Evolutionary conservation across 1,140 invertebrate genomes (phyloP).

Genomic region (Lycorma delicatula): DNA sequence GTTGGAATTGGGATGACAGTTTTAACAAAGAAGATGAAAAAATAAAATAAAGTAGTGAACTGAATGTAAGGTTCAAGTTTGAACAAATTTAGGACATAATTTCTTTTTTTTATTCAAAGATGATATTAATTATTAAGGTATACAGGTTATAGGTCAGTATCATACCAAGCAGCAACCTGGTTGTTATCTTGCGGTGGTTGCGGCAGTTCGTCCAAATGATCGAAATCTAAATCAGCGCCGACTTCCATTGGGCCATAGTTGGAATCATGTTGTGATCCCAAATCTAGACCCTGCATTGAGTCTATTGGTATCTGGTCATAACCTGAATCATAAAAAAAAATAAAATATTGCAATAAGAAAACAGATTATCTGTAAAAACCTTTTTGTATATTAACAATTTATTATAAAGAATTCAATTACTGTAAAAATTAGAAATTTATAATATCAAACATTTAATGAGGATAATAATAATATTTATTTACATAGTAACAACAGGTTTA

Average conservation of each 20-base stretch:
- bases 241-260: constrained; percentile 76
- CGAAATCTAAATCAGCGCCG: constrained; percentile 64
- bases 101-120: too few species aligned
- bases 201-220: constrained; percentile 71
- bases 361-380: not conserved
- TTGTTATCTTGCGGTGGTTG: constrained; percentile 78
- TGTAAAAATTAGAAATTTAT: not conserved
- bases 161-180: constrained; percentile 89
- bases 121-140: constrained; percentile 2
- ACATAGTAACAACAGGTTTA: too few species aligned
- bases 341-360: too few species aligned
- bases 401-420: not conserved
- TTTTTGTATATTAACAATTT: not conserved
- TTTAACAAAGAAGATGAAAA: too few species aligned
- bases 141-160: constrained; percentile 76
- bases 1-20: too few species aligned
- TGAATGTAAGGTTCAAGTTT: too few species aligned
- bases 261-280: constrained; percentile 60
- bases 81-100: too few species aligned
- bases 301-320: constrained; percentile 96
- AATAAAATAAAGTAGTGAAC: too few species aligned
- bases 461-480: too few species aligned
- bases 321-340: constrained; percentile 50
- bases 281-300: constrained; percentile 89
- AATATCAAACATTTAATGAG: not conserved